Percentiles rank a stretch among this genome's conserved stretches.
These are phyloP conservation scores for Andrena cerasifolii DNA, from an alignment of 1,140 invertebrate genomes.

Conservation along the genomic window DNA sequence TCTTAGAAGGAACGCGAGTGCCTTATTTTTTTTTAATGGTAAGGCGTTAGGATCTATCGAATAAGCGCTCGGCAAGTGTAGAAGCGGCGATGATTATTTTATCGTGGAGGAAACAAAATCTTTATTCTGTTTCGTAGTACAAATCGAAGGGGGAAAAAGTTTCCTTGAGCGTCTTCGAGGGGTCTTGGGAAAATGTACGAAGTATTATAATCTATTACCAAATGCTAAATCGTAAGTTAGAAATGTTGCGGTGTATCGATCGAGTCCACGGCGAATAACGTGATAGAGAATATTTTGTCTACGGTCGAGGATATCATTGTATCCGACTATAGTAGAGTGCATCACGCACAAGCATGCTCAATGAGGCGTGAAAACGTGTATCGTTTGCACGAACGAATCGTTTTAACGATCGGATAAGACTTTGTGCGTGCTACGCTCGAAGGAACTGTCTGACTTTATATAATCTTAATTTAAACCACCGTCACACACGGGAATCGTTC, in stretches of 20 bases:
- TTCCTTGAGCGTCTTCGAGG: slow-evolving; percentile 15
- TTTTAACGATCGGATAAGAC: neutral
- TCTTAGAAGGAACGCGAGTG: slow-evolving; percentile 5
- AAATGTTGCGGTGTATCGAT: neutral
- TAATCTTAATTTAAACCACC: slow-evolving; percentile 4
- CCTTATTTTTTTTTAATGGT: slow-evolving; percentile 30
- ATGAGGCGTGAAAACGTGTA: neutral
- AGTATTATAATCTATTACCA: slow-evolving; percentile 45
- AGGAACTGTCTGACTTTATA: neutral
- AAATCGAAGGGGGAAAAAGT: slow-evolving; percentile 1
- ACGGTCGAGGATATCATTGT: neutral
- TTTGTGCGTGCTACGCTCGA: neutral
- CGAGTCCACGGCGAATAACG: neutral
- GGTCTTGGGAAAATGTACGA: slow-evolving; percentile 11
- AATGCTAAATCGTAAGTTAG: slow-evolving; percentile 30
- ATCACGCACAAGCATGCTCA: slow-evolving; percentile 2
- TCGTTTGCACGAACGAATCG: neutral
- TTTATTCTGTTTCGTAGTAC: slow-evolving; percentile 33
- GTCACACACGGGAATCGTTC: neutral
- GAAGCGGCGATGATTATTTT: neutral
- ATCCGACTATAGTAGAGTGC: neutral
- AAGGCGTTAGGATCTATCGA: slow-evolving; percentile 21
- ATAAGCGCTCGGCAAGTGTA: slow-evolving; percentile 9
- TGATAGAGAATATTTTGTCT: neutral
- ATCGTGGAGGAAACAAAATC: neutral